Conservation (phyloP, 2,113 vertebrate species). For the Marmota monax region DNA sequence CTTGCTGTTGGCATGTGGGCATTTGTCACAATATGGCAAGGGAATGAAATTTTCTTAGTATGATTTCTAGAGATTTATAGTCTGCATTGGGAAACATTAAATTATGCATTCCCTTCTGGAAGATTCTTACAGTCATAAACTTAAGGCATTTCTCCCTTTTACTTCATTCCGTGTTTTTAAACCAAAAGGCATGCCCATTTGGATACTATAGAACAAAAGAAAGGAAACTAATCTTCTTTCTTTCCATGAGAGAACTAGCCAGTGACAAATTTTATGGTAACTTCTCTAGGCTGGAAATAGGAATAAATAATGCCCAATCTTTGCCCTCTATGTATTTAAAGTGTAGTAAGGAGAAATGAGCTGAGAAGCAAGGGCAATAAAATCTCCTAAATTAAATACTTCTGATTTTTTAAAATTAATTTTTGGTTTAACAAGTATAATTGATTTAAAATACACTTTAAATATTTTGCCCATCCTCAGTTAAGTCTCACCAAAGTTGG, state of each 20-base stretch:
- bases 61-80: neutral
- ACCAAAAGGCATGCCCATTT: neutral
- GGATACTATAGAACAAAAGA: neutral
- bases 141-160: neutral
- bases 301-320: neutral
- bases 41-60: neutral
- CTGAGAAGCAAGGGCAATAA: neutral
- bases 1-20: neutral
- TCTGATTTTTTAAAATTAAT: neutral
- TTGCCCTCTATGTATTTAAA: neutral
- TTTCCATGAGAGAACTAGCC: neutral
- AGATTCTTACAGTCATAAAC: neutral
- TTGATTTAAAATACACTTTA: neutral
- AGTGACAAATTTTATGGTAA: neutral
- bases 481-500: neutral
- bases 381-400: conserved; percentile 2
- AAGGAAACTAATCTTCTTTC: neutral
- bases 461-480: conserved; percentile 47
- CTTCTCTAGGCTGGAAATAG: neutral
- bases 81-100: neutral
- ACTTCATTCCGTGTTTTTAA: neutral
- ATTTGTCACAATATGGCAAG: neutral
- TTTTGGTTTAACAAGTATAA: conserved; percentile 31
- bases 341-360: neutral
- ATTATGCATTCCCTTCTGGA: neutral